These are phyloP conservation scores for Muntiacus reevesi DNA, from an alignment of 2,113 vertebrate species.

Conservation along the genomic window DNA sequence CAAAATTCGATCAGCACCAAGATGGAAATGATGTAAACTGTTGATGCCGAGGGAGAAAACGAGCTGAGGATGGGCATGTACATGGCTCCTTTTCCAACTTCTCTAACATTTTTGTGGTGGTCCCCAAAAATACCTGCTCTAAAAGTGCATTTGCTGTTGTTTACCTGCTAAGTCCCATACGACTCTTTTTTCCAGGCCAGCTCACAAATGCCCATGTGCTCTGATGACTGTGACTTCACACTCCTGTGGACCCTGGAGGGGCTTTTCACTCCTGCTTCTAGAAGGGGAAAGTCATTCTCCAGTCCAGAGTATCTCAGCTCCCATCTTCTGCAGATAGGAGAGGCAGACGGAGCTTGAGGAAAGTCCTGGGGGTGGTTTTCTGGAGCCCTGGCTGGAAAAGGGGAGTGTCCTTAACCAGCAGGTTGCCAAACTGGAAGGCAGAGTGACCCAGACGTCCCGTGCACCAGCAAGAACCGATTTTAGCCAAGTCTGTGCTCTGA, in stretches of 20 bases:
- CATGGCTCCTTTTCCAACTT: accelerated
- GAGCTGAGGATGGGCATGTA: accelerated
- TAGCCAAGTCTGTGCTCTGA: neutral
- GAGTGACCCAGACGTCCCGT: neutral
- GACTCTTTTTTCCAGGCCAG: neutral
- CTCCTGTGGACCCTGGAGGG: neutral
- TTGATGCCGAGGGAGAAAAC: accelerated
- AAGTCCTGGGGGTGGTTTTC: neutral
- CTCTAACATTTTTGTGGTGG: accelerated
- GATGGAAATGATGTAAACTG: accelerated
- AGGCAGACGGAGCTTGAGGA: neutral
- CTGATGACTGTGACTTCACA: neutral
- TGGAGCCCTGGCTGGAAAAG: neutral
- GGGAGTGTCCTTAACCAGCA: neutral
- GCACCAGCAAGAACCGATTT: neutral
- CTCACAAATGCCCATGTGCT: neutral
- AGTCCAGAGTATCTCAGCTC: neutral
- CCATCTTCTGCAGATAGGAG: neutral
- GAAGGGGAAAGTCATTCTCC: neutral
- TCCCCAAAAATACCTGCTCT: neutral
- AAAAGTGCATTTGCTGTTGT: neutral
- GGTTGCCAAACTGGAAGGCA: neutral
- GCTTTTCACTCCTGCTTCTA: neutral
- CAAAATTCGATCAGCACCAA: neutral
- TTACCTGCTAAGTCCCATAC: neutral